Base-by-base conservation (phyloP, 92 coral and sea anemone genomes). In the Meandrina meandrites region DNA sequence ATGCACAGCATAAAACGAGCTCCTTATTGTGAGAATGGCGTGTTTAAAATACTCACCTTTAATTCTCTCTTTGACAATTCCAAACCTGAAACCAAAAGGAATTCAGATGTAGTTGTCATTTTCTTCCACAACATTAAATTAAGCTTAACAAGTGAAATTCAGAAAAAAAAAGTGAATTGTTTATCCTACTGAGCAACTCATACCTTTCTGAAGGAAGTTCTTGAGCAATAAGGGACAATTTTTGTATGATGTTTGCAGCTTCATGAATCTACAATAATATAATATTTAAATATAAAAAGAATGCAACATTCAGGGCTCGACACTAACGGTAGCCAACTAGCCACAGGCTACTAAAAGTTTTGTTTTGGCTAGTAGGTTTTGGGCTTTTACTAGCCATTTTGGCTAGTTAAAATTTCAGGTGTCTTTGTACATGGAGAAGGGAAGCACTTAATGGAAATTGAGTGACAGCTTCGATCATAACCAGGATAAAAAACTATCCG, bases 221-320 rank as follows among this genome's bases (percentile, higher is more conserved):
- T 80, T 96, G 99, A 37, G 99, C 97, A 83, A 96, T 96, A 14
- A 95, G 94, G 72, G 93, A 91, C 45, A 96, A 86, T 85, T 96
- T 96, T 84, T 96, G 99, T 66, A 96, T 95, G 68, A 96, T 96
- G 79, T 95, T 96, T 40, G 99, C 99, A 68, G 98, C 98, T 76
- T 96, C 99, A 79, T 96, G 99, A 76, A 96, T 95, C 99, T 96
- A 70, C 51, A 48, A 42, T 28, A 34, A 81, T 36, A 78, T 13
- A 81, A 64, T 19, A 53, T 4, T 6, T 31, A 31, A 13, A 7
- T 4, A 48, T 13, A 48, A 48, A 48, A 48, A 48, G 8, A 48
- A 48, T 48, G 53, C 12, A 48, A 48, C 53, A 45, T n/a, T n/a
- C n/a, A n/a, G n/a, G n/a, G n/a, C n/a, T n/a, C n/a, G n/a, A n/a